Percentiles rank a stretch among this genome's conserved stretches.
Evolutionary conservation across 2,113 vertebrate genomes (phyloP).

Genomic region (Garra rufa): DNA sequence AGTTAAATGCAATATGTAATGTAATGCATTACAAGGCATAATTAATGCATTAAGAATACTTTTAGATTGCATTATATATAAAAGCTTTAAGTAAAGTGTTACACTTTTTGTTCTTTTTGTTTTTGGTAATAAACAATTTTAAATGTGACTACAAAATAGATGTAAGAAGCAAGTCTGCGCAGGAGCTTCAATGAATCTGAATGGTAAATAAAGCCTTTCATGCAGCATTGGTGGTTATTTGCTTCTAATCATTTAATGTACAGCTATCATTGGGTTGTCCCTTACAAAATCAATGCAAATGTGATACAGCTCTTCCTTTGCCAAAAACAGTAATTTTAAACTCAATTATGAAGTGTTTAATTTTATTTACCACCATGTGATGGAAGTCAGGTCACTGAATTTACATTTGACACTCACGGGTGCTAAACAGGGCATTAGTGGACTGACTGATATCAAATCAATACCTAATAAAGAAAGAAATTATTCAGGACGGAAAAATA

Average conservation of each 20-base stretch:
- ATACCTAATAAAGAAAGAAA: conserved; percentile 24
- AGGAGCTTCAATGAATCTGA: background rate
- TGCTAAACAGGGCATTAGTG: background rate
- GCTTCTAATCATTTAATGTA: background rate
- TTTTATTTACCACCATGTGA: background rate
- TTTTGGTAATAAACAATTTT: too few species aligned
- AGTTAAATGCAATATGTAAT: too few species aligned
- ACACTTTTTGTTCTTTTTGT: too few species aligned
- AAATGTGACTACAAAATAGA: background rate
- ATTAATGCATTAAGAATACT: background rate
- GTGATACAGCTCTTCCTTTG: background rate
- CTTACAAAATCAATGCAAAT: background rate
- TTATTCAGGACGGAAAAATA: background rate
- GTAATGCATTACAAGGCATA: background rate
- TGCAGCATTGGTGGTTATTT: background rate
- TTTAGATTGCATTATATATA: background rate
- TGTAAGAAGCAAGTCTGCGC: background rate
- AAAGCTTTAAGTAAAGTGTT: too few species aligned
- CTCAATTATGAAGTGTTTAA: background rate
- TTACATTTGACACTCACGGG: background rate
- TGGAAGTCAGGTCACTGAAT: background rate
- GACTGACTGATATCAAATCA: conserved; percentile 24
- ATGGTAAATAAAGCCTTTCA: background rate
- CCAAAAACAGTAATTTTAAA: background rate
- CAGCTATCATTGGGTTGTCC: background rate